Percentiles rank a stretch among this genome's conserved stretches.
These are phyloP conservation scores for Xanthia icteritia DNA, from an alignment of 2,888 invertebrate genomes.

Conservation along the genomic window DNA sequence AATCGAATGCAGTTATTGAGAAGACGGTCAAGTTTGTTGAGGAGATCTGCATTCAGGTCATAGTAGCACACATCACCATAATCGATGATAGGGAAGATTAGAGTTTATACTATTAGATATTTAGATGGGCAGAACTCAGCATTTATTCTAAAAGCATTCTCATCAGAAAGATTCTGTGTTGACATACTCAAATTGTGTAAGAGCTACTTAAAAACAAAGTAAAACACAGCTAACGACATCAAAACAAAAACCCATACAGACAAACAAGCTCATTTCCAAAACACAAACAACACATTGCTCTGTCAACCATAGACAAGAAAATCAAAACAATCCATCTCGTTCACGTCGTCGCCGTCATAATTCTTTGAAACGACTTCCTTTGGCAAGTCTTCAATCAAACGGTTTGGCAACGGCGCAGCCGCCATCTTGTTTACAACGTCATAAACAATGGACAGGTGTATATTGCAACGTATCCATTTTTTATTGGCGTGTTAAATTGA, in stretches of 20 bases:
- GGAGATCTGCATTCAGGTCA: too few relatives aligned
- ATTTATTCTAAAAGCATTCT: background rate
- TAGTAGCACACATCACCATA: too few relatives aligned
- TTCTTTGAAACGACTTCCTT: constrained; percentile 41
- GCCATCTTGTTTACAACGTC: constrained; percentile 41
- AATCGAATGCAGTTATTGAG: too few relatives aligned
- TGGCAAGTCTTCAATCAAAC: constrained; percentile 59
- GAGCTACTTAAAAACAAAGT: background rate
- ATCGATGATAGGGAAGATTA: too few relatives aligned
- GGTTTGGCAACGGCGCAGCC: constrained; percentile 22
- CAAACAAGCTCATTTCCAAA: background rate
- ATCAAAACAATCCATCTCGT: constrained; percentile 36
- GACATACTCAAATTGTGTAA: background rate
- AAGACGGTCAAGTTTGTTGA: too few relatives aligned
- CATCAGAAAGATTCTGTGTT: background rate
- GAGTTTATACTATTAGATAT: too few relatives aligned
- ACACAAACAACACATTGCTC: background rate
- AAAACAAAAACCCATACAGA: background rate
- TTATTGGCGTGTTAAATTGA: constrained; percentile 48
- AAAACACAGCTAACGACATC: background rate
- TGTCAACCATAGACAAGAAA: constrained; percentile 3
- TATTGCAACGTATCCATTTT: constrained; percentile 44
- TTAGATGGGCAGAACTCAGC: background rate
- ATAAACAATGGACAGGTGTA: constrained; percentile 50
- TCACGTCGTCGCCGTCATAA: constrained; percentile 42